phyloP scores from a whole-genome alignment of 2,797 vertebrate genomes.

The Parauchenoglanis ngamensis region DNA sequence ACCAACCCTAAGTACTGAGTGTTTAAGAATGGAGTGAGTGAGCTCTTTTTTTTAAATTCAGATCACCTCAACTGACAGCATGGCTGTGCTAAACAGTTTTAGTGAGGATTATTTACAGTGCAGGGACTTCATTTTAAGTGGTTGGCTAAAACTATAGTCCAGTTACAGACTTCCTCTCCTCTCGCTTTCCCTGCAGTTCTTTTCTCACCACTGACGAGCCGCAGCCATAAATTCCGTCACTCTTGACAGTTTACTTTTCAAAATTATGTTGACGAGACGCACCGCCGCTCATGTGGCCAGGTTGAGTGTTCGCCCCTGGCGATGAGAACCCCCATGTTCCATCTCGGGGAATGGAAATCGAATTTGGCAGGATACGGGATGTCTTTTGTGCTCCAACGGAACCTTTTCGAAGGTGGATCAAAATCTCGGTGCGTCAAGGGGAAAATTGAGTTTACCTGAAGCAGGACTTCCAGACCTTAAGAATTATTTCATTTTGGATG shows the following conservation, averaged over 20 bases:
- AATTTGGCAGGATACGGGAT: constrained; percentile 59
- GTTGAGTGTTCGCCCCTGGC: constrained; percentile 50
- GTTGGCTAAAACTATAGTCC: constrained; percentile 3
- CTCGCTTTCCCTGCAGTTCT: not conserved
- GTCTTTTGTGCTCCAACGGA: constrained; percentile 44
- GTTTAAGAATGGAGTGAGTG: constrained; percentile 9
- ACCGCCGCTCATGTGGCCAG: constrained; percentile 46
- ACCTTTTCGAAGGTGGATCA: constrained; percentile 51
- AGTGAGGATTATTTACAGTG: constrained; percentile 4
- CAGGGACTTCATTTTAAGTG: constrained; percentile 20
- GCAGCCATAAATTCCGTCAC: constrained; percentile 30
- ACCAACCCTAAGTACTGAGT: constrained; percentile 28
- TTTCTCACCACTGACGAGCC: constrained; percentile 27
- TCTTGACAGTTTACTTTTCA: constrained; percentile 34
- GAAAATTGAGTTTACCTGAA: constrained; percentile 82
- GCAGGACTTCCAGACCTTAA: constrained; percentile 79
- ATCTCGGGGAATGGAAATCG: constrained; percentile 60
- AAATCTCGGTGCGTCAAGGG: constrained; percentile 65
- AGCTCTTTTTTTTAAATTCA: not conserved
- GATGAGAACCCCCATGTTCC: constrained; percentile 55
- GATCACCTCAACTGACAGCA: not conserved
- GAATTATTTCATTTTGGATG: constrained; percentile 88
- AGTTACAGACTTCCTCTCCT: constrained; percentile 21
- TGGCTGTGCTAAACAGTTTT: not conserved
- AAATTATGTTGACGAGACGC: constrained; percentile 39